phyloP scores from a whole-genome alignment of 2,888 invertebrate species.

The Creontiades dilutus region DNA sequence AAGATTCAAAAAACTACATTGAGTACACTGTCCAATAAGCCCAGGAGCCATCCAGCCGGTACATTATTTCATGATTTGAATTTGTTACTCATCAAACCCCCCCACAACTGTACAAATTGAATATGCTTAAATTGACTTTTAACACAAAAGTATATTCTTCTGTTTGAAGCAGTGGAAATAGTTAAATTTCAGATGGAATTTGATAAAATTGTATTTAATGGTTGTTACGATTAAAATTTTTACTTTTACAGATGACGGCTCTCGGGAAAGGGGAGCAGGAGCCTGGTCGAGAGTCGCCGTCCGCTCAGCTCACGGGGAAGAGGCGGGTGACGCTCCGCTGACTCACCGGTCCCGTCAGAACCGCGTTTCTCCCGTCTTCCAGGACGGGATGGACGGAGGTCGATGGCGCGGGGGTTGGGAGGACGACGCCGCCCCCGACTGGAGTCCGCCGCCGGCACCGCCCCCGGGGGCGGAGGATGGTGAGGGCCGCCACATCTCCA shows the following conservation, averaged over 20 bases:
- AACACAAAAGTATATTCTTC: too few species aligned
- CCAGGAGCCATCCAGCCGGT: too few species aligned
- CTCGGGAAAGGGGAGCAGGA: neutral
- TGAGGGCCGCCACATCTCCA: constrained; percentile 75
- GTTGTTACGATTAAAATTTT: constrained; percentile 17
- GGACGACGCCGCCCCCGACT: constrained; percentile 23
- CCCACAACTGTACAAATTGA: too few species aligned
- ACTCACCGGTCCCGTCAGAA: constrained; percentile 55
- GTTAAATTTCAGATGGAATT: too few species aligned
- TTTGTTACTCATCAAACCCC: too few species aligned
- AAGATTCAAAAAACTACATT: too few species aligned
- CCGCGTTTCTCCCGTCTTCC: constrained; percentile 68
- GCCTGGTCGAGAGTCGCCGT: constrained; percentile 61
- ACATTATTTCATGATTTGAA: too few species aligned
- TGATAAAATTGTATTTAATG: too few species aligned
- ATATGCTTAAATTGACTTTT: too few species aligned
- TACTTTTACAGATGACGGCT: constrained; percentile 28
- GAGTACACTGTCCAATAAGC: too few species aligned
- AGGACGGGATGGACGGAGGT: constrained; percentile 31
- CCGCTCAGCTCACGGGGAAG: constrained; percentile 15
- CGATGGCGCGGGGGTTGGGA: constrained; percentile 34
- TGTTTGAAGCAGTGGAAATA: too few species aligned
- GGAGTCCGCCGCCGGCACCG: constrained; percentile 46
- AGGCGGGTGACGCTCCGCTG: neutral
- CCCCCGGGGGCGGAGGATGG: constrained; percentile 46